These are phyloP conservation scores for Acanthopagrus latus DNA, from an alignment of 2,797 vertebrate species.

Conservation along the genomic window DNA sequence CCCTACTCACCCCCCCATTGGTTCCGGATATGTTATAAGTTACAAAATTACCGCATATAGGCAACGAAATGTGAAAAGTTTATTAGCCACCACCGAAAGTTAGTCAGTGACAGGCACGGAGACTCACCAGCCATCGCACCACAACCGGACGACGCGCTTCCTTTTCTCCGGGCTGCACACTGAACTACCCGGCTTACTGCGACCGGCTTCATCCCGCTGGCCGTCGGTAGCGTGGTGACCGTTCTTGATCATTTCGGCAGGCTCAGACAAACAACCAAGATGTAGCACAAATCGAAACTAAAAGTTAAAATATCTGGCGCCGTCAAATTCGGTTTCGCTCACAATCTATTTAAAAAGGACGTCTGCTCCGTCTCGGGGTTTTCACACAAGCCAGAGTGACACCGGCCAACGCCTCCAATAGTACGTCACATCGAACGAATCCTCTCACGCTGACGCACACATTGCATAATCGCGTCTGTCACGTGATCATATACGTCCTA, in stretches of 20 bases:
- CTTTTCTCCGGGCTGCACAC: slow-evolving; percentile 79
- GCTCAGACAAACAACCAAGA: rapidly evolving
- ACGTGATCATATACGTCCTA: slow-evolving; percentile 43
- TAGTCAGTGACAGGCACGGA: not conserved
- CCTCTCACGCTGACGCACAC: slow-evolving; percentile 22
- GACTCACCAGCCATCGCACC: slow-evolving; percentile 96
- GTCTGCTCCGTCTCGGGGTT: not conserved
- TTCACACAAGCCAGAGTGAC: slow-evolving; percentile 12
- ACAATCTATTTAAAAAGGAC: not conserved
- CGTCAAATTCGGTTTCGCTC: not conserved
- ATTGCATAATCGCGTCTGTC: slow-evolving; percentile 54
- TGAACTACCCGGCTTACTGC: slow-evolving; percentile 37
- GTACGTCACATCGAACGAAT: slow-evolving; percentile 68
- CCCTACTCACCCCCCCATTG: no score
- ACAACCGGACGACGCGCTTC: slow-evolving; percentile 87
- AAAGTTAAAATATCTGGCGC: no score
- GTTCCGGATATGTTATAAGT: no score
- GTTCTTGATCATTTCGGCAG: slow-evolving; percentile 84
- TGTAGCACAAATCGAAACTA: not conserved
- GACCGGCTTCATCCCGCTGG: slow-evolving; percentile 38
- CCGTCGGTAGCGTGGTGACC: slow-evolving; percentile 75
- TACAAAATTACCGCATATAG: not conserved
- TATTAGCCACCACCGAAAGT: not conserved
- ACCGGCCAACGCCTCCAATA: slow-evolving; percentile 69
- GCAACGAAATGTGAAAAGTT: rapidly evolving